Base-by-base conservation (phyloP, 2,113 vertebrate species). In the Zingel zingel region DNA sequence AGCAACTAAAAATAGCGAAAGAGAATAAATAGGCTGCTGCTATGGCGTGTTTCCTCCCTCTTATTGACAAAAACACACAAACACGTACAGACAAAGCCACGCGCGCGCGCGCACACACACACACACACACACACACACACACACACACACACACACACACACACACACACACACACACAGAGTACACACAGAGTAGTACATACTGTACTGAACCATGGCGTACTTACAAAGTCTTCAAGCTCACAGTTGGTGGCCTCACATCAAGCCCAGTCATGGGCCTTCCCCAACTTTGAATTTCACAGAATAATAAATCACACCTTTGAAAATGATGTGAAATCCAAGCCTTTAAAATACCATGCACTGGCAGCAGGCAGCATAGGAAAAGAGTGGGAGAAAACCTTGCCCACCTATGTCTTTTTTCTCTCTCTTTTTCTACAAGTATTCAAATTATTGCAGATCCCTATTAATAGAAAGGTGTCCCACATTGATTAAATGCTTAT, bases 401-500 rank as follows among this genome's bases (percentile, higher is more conserved):
- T 68, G 6, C n/a, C 47, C 11, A 67, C n/a, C 50, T n/a, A 58
- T 21, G 39, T 65, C 48, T 67, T 47, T 74, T 57, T 77, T 47
- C 75, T 6, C 33, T 33, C 56, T 71, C 45, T 25, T 48, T 75
- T 11, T 69, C 14, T 39, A 13, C 30, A 72, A 58, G 56, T 59
- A 82, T 82, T 87, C 58, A 80, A 54, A 77, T 86, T 76, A 72
- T 47, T 51, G 51, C 27, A 59, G 56, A 33, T 63, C 77, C 64
- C 88, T 93, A 93, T 89, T 88, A 92, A 92, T 91, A 93, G 89
- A 83, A 83, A 81, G 47, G 87, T 75, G 81, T 68, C 75, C 78
- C 66, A 76, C 89, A 87, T 79, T 86, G 90, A 92, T 86, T 91
- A 72, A 90, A 83, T 83, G 83, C 88, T 92, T 92, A 92, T 91